Base-by-base conservation (phyloP, 2,113 vertebrate species). In the Girardinichthys multiradiatus region DNA sequence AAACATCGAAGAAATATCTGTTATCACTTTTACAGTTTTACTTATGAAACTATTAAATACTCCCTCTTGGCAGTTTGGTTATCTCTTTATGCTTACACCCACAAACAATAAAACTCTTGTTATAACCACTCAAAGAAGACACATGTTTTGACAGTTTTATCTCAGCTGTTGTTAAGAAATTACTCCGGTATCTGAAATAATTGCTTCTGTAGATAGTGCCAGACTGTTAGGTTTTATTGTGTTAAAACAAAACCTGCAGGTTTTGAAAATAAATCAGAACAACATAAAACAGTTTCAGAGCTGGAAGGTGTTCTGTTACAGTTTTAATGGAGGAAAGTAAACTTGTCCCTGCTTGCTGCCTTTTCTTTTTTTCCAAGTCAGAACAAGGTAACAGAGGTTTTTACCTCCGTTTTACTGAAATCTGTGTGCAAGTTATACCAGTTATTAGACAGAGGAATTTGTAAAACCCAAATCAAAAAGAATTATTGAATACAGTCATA, bases 151-250 rank as follows among this genome's bases (percentile, higher is more conserved):
- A 30, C 15, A 3, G 68, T 63, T 60, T 61, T 76, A 45, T 60
- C 1, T 67, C 37, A 31, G 64, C 68, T 63, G 67, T 4, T 61
- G 57, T 21, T 72, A 51, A 69, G 27, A 65, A 62, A 66, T 15
- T 4, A 39, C 11, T 68, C 35, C 45, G 30, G 66, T 28, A 30
- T 6, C 19, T 51, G 51, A 69, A 54, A 28, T 57, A 71, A 66
- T 13, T 57, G 33, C 26, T 67, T 27, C 37, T 35, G 33, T 17
- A 35, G 27, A 68, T 33, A 30, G 27, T 26, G 29, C 24, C 45
- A n/a, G 29, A 54, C 33, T 54, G 48, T 33, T 31, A 68, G 30
- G 45, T 54, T 67, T 24, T 9, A 54, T 30, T 10, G n/a, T 69
- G 10, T n/a, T 27, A 31, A 51, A 26, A 37, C 14, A 26, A 3